Evolutionary conservation across 1,140 invertebrate genomes (phyloP).

Genomic region (Calephelis virginiensis): DNA sequence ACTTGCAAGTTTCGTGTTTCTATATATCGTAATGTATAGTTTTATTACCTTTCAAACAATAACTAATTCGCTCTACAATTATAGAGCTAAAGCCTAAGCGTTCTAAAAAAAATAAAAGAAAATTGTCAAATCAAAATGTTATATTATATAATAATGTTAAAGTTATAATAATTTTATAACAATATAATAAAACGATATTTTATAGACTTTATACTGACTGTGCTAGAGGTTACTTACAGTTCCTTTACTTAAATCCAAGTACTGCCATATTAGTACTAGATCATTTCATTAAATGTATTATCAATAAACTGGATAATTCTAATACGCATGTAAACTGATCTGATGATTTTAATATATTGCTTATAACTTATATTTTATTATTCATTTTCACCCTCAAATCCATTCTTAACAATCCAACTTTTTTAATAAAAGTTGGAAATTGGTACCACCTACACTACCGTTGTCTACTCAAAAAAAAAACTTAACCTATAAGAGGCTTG

Average conservation of each 20-base stretch:
- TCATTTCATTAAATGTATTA: conserved; percentile 13
- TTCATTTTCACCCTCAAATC: conserved; percentile 25
- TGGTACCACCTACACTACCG: too few relatives aligned
- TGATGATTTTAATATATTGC: conserved; percentile 52
- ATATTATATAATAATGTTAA: too few relatives aligned
- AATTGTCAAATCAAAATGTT: too few relatives aligned
- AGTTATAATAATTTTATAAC: not conserved
- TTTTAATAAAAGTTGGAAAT: not conserved
- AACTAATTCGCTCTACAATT: too few relatives aligned
- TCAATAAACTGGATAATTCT: conserved; percentile 14
- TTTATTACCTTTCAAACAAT: too few relatives aligned
- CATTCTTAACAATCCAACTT: not conserved
- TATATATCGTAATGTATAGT: too few relatives aligned
- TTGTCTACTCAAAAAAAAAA: too few relatives aligned
- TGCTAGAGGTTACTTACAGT: conserved; percentile 8
- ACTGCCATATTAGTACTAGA: conserved; percentile 13
- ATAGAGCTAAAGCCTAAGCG: too few relatives aligned
- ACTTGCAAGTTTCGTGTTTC: too few relatives aligned
- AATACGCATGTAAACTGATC: conserved; percentile 43
- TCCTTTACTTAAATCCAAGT: conserved; percentile 16
- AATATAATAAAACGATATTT: not conserved
- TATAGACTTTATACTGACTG: not conserved
- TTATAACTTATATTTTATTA: conserved; percentile 40
- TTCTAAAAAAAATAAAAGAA: not conserved
- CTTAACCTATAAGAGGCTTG: too few relatives aligned